Conservation (phyloP, 1,140 invertebrate species). For the Drosophila novamexicana region DNA sequence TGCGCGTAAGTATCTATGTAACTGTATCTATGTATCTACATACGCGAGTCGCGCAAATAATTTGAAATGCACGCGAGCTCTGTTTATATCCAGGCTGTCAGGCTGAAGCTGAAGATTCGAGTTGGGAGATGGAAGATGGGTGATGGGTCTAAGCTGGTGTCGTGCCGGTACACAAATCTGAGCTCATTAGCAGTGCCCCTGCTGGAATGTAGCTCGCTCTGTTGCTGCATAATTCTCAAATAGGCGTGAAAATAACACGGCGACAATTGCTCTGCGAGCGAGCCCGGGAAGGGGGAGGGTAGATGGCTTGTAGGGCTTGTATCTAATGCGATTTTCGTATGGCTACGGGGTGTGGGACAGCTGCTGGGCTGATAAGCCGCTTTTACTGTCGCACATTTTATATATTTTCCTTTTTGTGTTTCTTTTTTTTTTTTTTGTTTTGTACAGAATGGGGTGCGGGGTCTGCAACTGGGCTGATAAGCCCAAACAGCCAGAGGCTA, state of each 20-base stretch:
- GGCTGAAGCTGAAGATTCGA: not conserved
- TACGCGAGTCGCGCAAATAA: no score
- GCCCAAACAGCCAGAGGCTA: slow-evolving; percentile 25
- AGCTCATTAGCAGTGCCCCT: slow-evolving; percentile 60
- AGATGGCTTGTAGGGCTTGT: slow-evolving; percentile 29
- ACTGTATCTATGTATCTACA: slow-evolving; percentile 5
- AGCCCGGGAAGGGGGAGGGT: not conserved
- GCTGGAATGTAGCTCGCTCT: slow-evolving; percentile 38
- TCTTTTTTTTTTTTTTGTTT: not conserved
- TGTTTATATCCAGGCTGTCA: no score
- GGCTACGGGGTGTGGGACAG: slow-evolving; percentile 36
- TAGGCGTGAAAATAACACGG: slow-evolving; percentile 59
- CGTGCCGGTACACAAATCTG: slow-evolving; percentile 70
- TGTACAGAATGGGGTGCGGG: not conserved
- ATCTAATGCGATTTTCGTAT: slow-evolving; percentile 64
- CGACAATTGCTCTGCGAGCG: slow-evolving; percentile 20
- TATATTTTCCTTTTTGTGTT: not conserved
- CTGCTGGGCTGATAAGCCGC: slow-evolving; percentile 67
- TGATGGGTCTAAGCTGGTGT: slow-evolving; percentile 22
- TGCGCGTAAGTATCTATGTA: slow-evolving; percentile 39
- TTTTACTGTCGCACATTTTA: slow-evolving; percentile 38
- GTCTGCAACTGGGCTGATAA: slow-evolving; percentile 4
- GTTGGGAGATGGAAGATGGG: slow-evolving; percentile 19
- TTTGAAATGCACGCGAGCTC: no score
- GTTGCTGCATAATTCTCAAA: slow-evolving; percentile 58